These are phyloP conservation scores for Campylomormyrus tamandua DNA, from an alignment of 2,113 vertebrate genomes.

Conservation along the genomic window DNA sequence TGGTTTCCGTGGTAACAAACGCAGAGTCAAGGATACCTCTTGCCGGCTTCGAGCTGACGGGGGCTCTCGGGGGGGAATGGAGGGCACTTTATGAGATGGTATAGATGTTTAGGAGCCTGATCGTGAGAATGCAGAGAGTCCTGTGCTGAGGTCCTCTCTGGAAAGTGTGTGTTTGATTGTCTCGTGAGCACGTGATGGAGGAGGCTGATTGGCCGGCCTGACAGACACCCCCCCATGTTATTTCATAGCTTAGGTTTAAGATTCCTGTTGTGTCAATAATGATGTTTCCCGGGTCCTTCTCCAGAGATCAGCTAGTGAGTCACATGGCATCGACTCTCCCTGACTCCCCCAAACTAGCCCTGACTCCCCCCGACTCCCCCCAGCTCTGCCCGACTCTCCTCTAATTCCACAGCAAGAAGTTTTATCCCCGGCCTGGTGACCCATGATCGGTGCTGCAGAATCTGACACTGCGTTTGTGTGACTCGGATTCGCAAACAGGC, in stretches of 20 bases:
- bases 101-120: neutral
- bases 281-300: neutral
- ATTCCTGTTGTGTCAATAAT: neutral
- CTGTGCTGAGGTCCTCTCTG: neutral
- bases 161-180: neutral
- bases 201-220: neutral
- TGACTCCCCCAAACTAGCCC: neutral
- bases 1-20: conserved; percentile 59
- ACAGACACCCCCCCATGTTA: neutral
- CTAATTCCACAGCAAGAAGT: neutral
- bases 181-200: neutral
- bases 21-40: conserved; percentile 33
- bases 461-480: neutral
- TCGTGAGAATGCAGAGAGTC: neutral
- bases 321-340: neutral
- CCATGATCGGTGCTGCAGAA: neutral
- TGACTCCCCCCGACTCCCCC: neutral
- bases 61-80: neutral
- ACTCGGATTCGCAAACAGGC: neutral
- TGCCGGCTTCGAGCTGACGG: neutral
- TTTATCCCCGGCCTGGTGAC: neutral
- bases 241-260: neutral
- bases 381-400: neutral
- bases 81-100: neutral
- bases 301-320: neutral